Percentiles rank a stretch among this genome's conserved stretches.
phyloP scores from a whole-genome alignment of 2,888 invertebrate genomes.

The Sphinx pinastri region DNA sequence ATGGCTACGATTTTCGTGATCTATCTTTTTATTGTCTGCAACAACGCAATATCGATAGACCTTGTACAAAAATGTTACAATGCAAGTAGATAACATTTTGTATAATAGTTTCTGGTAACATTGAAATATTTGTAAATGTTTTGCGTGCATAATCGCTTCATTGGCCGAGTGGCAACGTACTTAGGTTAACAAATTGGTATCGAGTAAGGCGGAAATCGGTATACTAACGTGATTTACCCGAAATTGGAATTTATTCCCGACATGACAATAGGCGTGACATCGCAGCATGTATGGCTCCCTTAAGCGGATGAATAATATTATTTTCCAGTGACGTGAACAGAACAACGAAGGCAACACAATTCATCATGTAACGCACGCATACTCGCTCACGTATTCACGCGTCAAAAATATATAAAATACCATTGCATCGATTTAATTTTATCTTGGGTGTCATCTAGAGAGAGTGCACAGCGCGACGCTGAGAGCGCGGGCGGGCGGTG shows the following conservation, averaged over 20 bases:
- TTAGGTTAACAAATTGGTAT: too few relatives aligned
- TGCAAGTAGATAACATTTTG: neutral
- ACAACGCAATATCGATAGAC: slow-evolving; percentile 30
- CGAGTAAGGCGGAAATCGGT: too few relatives aligned
- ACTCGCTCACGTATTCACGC: slow-evolving; percentile 4
- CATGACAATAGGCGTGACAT: too few relatives aligned
- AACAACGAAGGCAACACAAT: slow-evolving; percentile 11
- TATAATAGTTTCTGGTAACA: neutral
- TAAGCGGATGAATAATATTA: neutral
- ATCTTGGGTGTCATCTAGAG: slow-evolving; percentile 49
- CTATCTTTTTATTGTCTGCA: slow-evolving; percentile 36
- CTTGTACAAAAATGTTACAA: neutral
- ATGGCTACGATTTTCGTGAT: slow-evolving; percentile 37
- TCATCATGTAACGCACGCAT: slow-evolving; percentile 15
- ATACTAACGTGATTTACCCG: neutral
- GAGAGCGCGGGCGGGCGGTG: slow-evolving; percentile 74
- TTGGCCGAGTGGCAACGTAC: too few relatives aligned
- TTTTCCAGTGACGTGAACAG: neutral
- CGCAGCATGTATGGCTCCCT: too few relatives aligned
- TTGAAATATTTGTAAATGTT: neutral
- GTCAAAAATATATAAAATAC: slow-evolving; percentile 19
- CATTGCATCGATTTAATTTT: slow-evolving; percentile 25
- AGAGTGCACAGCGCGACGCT: slow-evolving; percentile 65
- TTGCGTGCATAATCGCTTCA: too few relatives aligned
- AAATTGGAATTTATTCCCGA: too few relatives aligned